A percentile compares a stretch with the other conserved stretches of the same genome.
These are phyloP conservation scores for Eriocheir sinensis DNA, from an alignment of 1,140 invertebrate genomes.

Conservation along the genomic window DNA sequence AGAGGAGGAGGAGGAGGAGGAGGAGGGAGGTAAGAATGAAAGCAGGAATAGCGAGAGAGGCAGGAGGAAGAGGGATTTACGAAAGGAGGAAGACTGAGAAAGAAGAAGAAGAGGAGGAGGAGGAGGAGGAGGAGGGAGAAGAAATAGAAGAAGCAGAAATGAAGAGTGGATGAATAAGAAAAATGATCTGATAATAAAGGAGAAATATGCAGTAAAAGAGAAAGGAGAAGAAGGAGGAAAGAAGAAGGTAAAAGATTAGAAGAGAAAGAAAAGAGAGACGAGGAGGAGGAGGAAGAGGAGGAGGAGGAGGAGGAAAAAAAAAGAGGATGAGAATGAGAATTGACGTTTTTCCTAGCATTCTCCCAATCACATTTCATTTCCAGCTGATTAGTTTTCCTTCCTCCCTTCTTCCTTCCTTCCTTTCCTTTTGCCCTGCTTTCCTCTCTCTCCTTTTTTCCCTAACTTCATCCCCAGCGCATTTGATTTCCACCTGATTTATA, in stretches of 20 bases:
- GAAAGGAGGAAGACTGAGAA: neutral
- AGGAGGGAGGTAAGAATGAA: neutral
- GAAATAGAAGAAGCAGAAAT: neutral
- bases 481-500: too few relatives aligned
- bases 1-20: conserved; percentile 31
- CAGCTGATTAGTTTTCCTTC: too few relatives aligned
- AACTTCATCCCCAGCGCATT: too few relatives aligned
- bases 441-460: too few relatives aligned
- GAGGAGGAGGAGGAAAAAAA: neutral
- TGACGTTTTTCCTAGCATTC: too few relatives aligned
- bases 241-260: neutral
- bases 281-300: neutral
- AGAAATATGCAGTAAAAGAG: neutral
- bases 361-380: too few relatives aligned
- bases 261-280: neutral
- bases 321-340: neutral
- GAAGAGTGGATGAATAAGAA: neutral
- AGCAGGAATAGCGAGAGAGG: too few relatives aligned
- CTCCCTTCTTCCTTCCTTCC: too few relatives aligned
- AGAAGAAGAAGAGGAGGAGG: neutral
- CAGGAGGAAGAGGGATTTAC: neutral
- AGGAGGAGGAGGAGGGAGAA: neutral
- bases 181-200: neutral
- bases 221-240: neutral
- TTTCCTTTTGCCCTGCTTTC: too few relatives aligned